Percentiles rank a stretch among this genome's conserved stretches.
phyloP scores from a whole-genome alignment of 2,888 invertebrate genomes.

The Eulithis prunata region DNA sequence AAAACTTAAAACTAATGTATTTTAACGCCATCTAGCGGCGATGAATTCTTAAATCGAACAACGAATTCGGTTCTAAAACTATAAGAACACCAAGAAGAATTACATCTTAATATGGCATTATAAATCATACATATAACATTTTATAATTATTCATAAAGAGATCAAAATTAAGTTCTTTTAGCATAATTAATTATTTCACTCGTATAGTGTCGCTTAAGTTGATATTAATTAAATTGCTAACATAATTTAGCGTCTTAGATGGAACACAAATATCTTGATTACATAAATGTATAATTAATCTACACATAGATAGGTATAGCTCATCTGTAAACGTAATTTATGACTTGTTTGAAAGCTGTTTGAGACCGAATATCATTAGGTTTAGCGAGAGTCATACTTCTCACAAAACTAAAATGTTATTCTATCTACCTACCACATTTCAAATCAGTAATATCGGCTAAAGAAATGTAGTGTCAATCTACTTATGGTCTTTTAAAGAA shows the following conservation, averaged over 20 bases:
- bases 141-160: constrained; percentile 77
- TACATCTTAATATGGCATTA: constrained; percentile 83
- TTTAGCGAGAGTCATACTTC: neutral
- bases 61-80: constrained; percentile 32
- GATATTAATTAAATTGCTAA: constrained; percentile 4
- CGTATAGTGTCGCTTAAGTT: constrained; percentile 15
- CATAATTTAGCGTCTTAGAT: constrained; percentile 12
- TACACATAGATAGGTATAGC: constrained; percentile 7
- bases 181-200: constrained; percentile 27
- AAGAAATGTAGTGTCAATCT: neutral
- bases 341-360: neutral
- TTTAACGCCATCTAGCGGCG: constrained; percentile 33
- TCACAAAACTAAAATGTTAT: no score
- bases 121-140: constrained; percentile 73
- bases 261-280: constrained; percentile 9
- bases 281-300: constrained; percentile 3
- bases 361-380: neutral
- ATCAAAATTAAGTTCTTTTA: constrained; percentile 64
- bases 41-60: constrained; percentile 28
- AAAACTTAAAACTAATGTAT: constrained; percentile 22
- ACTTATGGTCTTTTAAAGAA: neutral
- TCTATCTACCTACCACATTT: no score
- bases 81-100: constrained; percentile 67
- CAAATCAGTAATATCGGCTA: no score
- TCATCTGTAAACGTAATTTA: neutral